Conservation (phyloP, 2,888 invertebrate species). For the Thysanoteuthis rhombus region DNA sequence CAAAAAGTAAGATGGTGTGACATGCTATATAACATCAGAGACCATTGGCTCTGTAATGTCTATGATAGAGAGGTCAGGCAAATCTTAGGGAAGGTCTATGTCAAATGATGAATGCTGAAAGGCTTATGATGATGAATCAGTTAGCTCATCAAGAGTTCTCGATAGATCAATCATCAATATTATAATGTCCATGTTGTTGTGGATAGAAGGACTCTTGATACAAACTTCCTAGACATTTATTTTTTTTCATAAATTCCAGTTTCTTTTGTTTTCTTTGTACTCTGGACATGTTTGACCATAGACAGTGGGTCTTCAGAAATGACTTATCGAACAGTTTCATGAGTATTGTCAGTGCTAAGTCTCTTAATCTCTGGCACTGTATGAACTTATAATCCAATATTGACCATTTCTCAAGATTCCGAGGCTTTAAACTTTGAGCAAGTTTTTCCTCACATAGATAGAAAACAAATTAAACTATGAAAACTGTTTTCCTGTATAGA, state of each 20-base stretch:
- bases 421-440: not conserved
- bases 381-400: not conserved
- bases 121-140: no score
- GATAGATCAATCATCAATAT: not conserved
- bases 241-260: not conserved
- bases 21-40: no score
- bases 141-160: no score
- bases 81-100: no score
- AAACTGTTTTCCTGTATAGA: not conserved
- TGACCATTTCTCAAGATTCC: not conserved
- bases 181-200: not conserved
- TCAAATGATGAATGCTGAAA: no score
- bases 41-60: no score
- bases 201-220: not conserved
- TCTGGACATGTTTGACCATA: not conserved
- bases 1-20: no score
- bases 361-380: no score
- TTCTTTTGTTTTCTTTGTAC: not conserved
- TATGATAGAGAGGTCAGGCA: no score
- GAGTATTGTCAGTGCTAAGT: not conserved
- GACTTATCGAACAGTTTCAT: no score
- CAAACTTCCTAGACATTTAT: not conserved
- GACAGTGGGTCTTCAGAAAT: not conserved
- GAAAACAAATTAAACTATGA: not conserved
- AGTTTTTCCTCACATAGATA: not conserved